Conservation (phyloP, 2,888 invertebrate species). For the Leistus spinibarbis region DNA sequence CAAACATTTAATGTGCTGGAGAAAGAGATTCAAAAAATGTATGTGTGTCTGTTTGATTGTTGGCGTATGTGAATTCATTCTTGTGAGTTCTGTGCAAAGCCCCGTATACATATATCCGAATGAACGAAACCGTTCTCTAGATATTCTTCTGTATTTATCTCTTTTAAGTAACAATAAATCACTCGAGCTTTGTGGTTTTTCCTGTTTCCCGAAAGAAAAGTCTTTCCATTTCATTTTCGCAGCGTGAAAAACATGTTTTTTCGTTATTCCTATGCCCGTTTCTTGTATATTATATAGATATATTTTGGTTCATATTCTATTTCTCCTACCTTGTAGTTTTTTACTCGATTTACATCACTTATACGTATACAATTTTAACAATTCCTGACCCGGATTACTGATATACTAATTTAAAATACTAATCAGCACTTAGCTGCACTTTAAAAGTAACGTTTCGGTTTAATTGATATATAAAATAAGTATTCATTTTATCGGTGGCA, state of each 20-base stretch:
- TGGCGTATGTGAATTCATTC: neutral
- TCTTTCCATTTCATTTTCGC: constrained; percentile 38
- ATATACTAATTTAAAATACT: too few species aligned
- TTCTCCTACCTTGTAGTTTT: too few species aligned
- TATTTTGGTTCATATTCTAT: too few species aligned
- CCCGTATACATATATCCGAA: neutral
- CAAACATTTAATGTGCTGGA: too few species aligned
- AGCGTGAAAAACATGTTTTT: constrained; percentile 34
- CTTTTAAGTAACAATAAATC: constrained; percentile 39
- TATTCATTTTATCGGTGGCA: too few species aligned
- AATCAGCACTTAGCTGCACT: too few species aligned
- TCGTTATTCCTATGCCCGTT: constrained; percentile 31
- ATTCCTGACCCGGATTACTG: too few species aligned
- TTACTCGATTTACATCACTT: too few species aligned
- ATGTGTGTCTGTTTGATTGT: neutral
- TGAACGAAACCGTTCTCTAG: neutral
- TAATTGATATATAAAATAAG: too few species aligned
- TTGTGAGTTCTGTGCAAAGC: neutral
- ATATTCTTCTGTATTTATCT: constrained; percentile 32
- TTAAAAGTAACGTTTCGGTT: too few species aligned
- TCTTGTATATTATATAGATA: neutral
- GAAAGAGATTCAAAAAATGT: too few species aligned
- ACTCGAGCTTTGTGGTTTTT: constrained; percentile 27
- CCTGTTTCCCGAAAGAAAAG: constrained; percentile 30
- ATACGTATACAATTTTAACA: too few species aligned